Base-by-base conservation (phyloP, 2,797 vertebrate genomes). In the Spea hammondii region DNA sequence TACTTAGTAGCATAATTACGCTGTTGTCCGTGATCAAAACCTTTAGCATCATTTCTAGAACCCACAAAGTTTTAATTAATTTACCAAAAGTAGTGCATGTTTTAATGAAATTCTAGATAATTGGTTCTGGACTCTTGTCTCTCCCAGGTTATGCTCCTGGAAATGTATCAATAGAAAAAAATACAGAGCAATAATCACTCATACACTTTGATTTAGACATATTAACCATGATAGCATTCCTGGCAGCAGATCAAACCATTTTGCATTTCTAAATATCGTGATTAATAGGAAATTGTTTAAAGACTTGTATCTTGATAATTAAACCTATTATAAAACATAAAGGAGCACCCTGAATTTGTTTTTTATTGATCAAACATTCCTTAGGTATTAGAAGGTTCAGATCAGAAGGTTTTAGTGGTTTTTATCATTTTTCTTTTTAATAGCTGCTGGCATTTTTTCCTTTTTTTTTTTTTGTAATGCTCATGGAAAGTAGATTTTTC, bases 41-140 rank as follows among this genome's bases (percentile, higher is more conserved):
- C 10, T 73, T 73, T 50, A 73, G 71, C 57, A 62, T 55, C 57
- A 72, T 64, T 74, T 74, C 46, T 59, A 13, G 53, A 74, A 65
- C 47, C 54, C 44, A 12, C 50, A 13, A 53, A 46, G 51, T 47
- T 57, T 75, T 6, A 11, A 14, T 3, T 55, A 55, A 55, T 46
- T 50, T 9, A 17, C 17, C 17, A 65, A 65, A 44, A 65, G 60
- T 49, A 14, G 10, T 13, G 32, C 32, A 32, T 32, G 32, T 32
- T 32, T 64, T 64, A 1, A 64, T 17, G 6, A 7, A 44, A 64
- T 44, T 64, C 11, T 64, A 17, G 6, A 44, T 17, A 17, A 64
- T 64, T 64, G 44, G 60, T 64, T 8, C 7, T 64, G 1, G 10
- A 64, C 17, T 64, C 32, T 4, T 44, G 17, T 64, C 9, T 13